phyloP scores from a whole-genome alignment of 2,797 vertebrate genomes.

The Hirundo rustica region DNA sequence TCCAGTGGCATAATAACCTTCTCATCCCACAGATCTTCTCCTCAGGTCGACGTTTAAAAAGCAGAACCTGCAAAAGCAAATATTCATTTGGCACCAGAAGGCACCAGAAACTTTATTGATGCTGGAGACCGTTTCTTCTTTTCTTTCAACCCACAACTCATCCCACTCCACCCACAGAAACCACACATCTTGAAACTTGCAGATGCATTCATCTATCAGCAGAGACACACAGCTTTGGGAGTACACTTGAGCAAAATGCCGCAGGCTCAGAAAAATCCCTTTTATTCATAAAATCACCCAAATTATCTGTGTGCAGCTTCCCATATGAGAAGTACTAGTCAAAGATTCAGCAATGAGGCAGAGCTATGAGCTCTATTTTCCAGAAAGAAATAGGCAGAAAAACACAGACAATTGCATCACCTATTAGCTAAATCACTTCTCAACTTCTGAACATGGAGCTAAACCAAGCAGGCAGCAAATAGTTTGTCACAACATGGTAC shows the following conservation, averaged over 20 bases:
- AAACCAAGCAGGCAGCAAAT: not conserved
- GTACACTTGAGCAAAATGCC: not conserved
- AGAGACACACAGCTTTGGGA: not conserved
- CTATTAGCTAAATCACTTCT: not conserved
- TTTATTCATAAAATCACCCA: slow-evolving; percentile 6
- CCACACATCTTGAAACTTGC: slow-evolving; percentile 38
- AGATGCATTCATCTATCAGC: slow-evolving; percentile 10
- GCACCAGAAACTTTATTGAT: slow-evolving; percentile 2
- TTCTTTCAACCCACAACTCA: not conserved
- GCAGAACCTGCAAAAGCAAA: not conserved
- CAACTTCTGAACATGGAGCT: not conserved
- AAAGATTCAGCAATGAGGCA: not conserved
- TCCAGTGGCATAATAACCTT: not conserved
- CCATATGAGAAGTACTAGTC: not conserved
- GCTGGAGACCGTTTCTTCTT: not conserved
- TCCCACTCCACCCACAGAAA: slow-evolving; percentile 25
- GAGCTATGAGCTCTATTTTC: not conserved
- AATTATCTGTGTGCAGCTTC: not conserved
- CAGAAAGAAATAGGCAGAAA: not conserved
- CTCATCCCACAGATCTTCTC: not conserved
- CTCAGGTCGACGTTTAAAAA: not conserved
- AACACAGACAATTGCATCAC: not conserved
- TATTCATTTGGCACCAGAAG: not conserved
- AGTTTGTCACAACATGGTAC: not conserved
- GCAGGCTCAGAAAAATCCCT: slow-evolving; percentile 18